Conservation (phyloP, 37 sponge, comb jelly and placozoan species). For the Agelas oroides region DNA sequence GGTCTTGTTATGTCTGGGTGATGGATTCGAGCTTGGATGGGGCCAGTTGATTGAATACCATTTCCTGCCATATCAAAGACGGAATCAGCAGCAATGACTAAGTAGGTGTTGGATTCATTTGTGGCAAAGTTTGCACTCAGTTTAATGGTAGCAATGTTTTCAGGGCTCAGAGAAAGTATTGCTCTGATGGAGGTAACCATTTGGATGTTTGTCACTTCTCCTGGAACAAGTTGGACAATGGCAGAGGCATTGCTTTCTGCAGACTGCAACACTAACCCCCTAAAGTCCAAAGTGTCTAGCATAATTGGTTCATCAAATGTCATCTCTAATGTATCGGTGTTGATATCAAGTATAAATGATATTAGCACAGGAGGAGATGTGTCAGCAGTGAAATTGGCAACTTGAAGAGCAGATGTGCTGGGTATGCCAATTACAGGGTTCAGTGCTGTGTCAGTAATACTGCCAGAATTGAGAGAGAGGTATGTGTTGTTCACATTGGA, state of each 20-base stretch:
- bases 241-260: slow-evolving; percentile 10
- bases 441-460: slow-evolving; percentile 59
- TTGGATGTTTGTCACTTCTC: slow-evolving; percentile 31
- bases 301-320: slow-evolving; percentile 84
- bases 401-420: slow-evolving; percentile 36
- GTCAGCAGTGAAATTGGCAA: slow-evolving; percentile 51
- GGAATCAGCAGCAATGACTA: slow-evolving; percentile 51
- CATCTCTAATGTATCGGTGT: slow-evolving; percentile 49
- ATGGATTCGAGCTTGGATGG: slow-evolving; percentile 38
- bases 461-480: slow-evolving; percentile 41
- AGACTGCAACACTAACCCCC: slow-evolving; percentile 64
- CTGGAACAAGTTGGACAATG: slow-evolving; percentile 35
- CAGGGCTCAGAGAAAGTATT: slow-evolving; percentile 17
- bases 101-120: slow-evolving; percentile 62
- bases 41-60: slow-evolving; percentile 44
- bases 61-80: slow-evolving; percentile 74
- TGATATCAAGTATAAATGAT: slow-evolving; percentile 71
- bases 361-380: slow-evolving; percentile 59
- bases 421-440: slow-evolving; percentile 62
- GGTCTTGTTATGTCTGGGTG: slow-evolving; percentile 75
- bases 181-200: slow-evolving; percentile 32
- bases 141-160: slow-evolving; percentile 67
- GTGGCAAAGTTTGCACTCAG: slow-evolving; percentile 71
- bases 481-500: slow-evolving; percentile 58
- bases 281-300: slow-evolving; percentile 54